Evolutionary conservation across 2,888 invertebrate species (phyloP).

Genomic region (Polydrusus cervinus): DNA sequence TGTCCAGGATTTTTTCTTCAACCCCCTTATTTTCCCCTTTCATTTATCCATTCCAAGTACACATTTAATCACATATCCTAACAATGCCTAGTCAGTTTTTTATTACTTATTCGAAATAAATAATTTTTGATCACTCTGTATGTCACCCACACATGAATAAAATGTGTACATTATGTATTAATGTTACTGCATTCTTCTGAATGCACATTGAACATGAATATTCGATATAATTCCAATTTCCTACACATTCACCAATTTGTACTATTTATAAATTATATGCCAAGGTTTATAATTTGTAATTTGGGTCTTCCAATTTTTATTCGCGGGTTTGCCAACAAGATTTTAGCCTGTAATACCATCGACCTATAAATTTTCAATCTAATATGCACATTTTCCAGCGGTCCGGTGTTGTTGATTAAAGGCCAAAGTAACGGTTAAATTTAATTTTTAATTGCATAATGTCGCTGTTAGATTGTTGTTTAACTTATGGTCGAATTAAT

Average conservation of each 20-base stretch:
- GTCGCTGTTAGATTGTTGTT: background rate
- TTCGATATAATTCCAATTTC: slow-evolving; percentile 13
- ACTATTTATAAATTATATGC: slow-evolving; percentile 51
- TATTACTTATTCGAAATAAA: no score
- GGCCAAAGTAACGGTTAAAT: slow-evolving; percentile 24
- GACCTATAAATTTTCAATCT: slow-evolving; percentile 39
- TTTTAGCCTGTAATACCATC: slow-evolving; percentile 23
- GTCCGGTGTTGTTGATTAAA: slow-evolving; percentile 11
- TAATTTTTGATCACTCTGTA: background rate
- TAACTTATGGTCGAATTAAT: background rate
- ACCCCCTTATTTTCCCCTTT: no score
- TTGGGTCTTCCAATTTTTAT: slow-evolving; percentile 41
- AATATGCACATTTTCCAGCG: slow-evolving; percentile 22
- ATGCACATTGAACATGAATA: background rate
- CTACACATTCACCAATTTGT: slow-evolving; percentile 28
- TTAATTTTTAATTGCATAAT: slow-evolving; percentile 10
- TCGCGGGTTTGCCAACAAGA: slow-evolving; percentile 39
- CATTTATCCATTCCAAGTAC: no score
- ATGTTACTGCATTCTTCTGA: background rate
- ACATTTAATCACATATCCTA: no score
- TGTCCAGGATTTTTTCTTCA: no score
- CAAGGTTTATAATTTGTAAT: slow-evolving; percentile 46
- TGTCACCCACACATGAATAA: background rate
- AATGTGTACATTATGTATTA: background rate
- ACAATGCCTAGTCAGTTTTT: no score